A percentile compares a stretch with the other conserved stretches of the same genome.
phyloP scores from a whole-genome alignment of 2,888 invertebrate species.

The Pollenia griseotomentosa region DNA sequence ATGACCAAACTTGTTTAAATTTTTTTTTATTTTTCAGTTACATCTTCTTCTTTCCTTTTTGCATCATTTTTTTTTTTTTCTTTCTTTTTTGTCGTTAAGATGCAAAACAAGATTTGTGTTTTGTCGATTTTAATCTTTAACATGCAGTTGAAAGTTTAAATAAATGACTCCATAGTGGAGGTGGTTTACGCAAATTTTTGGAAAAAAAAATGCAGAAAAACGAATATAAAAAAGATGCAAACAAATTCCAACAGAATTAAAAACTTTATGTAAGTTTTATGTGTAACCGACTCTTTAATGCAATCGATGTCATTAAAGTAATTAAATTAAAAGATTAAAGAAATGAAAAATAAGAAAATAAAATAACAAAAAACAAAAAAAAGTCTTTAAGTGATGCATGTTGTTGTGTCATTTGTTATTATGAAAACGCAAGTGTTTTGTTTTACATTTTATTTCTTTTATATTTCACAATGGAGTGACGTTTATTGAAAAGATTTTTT shows the following conservation, averaged over 20 bases:
- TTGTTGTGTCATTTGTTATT: slow-evolving; percentile 7
- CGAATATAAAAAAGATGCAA: neutral
- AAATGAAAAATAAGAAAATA: slow-evolving; percentile 11
- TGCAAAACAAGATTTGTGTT: slow-evolving; percentile 61
- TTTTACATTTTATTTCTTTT: neutral
- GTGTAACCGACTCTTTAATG: slow-evolving; percentile 21
- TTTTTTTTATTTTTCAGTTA: slow-evolving; percentile 7
- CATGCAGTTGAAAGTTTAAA: slow-evolving; percentile 63
- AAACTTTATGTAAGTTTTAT: slow-evolving; percentile 49
- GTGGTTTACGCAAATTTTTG: slow-evolving; percentile 55
- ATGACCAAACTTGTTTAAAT: slow-evolving; percentile 64
- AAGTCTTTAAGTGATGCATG: neutral
- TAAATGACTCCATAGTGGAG: slow-evolving; percentile 51
- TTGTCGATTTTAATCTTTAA: slow-evolving; percentile 63
- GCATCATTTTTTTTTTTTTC: neutral
- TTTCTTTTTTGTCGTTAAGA: slow-evolving; percentile 32
- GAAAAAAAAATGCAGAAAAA: neutral
- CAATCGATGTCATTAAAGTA: slow-evolving; percentile 58
- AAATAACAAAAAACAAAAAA: neutral
- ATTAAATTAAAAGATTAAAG: slow-evolving; percentile 57
- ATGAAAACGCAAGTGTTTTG: slow-evolving; percentile 8
- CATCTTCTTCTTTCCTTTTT: neutral
- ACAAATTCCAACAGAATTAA: slow-evolving; percentile 39
- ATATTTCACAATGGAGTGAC: neutral
- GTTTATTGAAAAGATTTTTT: neutral